Percentiles rank a stretch among this genome's conserved stretches.
Evolutionary conservation across 2,113 vertebrate species (phyloP).

Genomic region (Poeciliopsis retropinna): DNA sequence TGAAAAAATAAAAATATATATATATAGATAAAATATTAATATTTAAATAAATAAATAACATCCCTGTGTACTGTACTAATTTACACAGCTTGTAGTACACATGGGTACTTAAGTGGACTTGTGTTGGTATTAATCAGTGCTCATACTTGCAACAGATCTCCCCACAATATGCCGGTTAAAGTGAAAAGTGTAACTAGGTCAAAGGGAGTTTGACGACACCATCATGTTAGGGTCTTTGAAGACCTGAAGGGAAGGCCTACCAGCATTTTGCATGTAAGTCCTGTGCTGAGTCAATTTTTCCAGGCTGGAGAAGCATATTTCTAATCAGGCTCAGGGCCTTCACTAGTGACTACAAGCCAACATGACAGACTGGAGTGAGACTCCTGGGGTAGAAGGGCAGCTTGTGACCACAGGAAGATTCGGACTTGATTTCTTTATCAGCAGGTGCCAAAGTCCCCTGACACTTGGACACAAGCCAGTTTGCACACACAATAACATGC

Average conservation of each 20-base stretch:
- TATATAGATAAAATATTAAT: no score
- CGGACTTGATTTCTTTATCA: conserved; percentile 81
- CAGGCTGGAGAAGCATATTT: conserved; percentile 46
- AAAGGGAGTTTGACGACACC: background rate
- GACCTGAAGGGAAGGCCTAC: background rate
- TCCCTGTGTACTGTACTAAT: no score
- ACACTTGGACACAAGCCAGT: conserved; percentile 49
- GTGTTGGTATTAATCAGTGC: background rate
- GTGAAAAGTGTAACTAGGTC: background rate
- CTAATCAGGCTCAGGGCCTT: conserved; percentile 55
- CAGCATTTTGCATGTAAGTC: background rate
- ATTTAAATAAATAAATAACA: no score
- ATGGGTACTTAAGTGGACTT: no score
- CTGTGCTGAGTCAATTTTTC: background rate
- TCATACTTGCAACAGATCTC: background rate
- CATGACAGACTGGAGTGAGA: conserved; percentile 69
- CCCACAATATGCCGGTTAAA: background rate
- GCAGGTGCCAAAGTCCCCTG: conserved; percentile 66
- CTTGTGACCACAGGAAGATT: conserved; percentile 71
- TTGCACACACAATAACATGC: conserved; percentile 37
- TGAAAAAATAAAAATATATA: no score
- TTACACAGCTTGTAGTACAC: no score
- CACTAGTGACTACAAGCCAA: conserved; percentile 42
- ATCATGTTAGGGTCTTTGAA: background rate
- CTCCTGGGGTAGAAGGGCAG: conserved; percentile 75